These are phyloP conservation scores for Platerodrilus igneus DNA, from an alignment of 2,888 invertebrate species.

Conservation along the genomic window DNA sequence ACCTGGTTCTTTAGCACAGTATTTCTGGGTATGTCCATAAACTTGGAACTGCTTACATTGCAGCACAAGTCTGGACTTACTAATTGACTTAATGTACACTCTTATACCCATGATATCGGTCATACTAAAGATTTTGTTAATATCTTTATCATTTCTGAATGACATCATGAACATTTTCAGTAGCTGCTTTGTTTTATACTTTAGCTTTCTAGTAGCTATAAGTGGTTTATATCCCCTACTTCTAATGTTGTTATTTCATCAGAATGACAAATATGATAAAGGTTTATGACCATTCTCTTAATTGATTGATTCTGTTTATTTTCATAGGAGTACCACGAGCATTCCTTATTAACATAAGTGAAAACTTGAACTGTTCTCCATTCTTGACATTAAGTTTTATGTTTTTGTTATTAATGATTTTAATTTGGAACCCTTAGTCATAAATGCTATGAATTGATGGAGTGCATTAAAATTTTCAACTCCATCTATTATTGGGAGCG, in stretches of 20 bases:
- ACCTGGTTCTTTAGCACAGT: conserved; percentile 18
- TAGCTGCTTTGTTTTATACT: conserved; percentile 9
- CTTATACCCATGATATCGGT: conserved; percentile 12
- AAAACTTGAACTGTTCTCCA: conserved; percentile 2
- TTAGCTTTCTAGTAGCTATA: conserved; percentile 11
- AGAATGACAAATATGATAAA: conserved; percentile 8
- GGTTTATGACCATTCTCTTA: conserved; percentile 5
- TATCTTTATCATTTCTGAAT: conserved; percentile 11
- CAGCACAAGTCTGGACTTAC: conserved; percentile 14
- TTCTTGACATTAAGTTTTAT: conserved; percentile 6
- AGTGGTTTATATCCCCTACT: conserved; percentile 12
- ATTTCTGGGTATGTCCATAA: conserved; percentile 19
- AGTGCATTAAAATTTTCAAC: conserved; percentile 5
- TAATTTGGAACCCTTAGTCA: conserved; percentile 4
- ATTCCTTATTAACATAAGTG: neutral
- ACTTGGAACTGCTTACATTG: conserved; percentile 19
- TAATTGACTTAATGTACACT: conserved; percentile 10
- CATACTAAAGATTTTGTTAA: conserved; percentile 9
- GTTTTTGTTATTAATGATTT: conserved; percentile 7
- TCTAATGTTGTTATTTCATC: conserved; percentile 8
- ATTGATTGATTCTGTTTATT: conserved; percentile 14
- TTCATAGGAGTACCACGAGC: conserved; percentile 9
- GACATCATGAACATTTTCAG: conserved; percentile 13
- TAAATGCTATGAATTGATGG: conserved; percentile 2
- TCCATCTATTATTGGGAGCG: neutral